These are phyloP conservation scores for Portunus trituberculatus DNA, from an alignment of 1,140 invertebrate species.

Conservation along the genomic window DNA sequence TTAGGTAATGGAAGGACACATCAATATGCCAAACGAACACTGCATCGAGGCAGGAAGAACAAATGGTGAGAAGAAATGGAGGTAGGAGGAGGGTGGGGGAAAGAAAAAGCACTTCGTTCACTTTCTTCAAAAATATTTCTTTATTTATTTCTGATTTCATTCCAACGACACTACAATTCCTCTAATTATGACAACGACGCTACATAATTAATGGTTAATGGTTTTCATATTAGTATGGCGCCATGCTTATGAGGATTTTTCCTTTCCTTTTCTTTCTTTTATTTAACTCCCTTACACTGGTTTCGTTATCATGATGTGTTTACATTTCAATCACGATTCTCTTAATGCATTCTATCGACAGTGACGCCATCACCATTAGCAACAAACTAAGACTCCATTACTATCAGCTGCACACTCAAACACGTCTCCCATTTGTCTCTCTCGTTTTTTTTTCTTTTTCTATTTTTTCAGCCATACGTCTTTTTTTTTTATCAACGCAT, in stretches of 20 bases:
- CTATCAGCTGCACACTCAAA: background rate
- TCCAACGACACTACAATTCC: background rate
- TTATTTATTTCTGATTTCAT: background rate
- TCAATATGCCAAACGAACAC: background rate
- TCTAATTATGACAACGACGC: background rate
- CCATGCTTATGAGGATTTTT: background rate
- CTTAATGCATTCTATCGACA: too few relatives aligned
- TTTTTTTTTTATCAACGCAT: background rate
- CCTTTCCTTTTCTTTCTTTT: background rate
- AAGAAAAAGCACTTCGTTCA: background rate
- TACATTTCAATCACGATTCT: too few relatives aligned
- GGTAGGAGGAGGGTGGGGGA: background rate
- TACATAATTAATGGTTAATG: background rate
- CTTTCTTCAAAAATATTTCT: background rate
- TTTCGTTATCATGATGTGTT: background rate
- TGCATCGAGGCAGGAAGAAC: background rate
- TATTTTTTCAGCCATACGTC: background rate
- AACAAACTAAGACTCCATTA: too few relatives aligned
- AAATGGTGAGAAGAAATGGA: background rate
- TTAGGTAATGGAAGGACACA: background rate
- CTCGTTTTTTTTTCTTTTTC: background rate
- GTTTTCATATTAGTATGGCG: background rate
- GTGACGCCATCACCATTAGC: too few relatives aligned
- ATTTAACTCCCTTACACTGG: background rate
- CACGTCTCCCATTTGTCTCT: background rate